These are phyloP conservation scores for Helarctos malayanus DNA, from an alignment of 2,797 vertebrate species.

Conservation along the genomic window DNA sequence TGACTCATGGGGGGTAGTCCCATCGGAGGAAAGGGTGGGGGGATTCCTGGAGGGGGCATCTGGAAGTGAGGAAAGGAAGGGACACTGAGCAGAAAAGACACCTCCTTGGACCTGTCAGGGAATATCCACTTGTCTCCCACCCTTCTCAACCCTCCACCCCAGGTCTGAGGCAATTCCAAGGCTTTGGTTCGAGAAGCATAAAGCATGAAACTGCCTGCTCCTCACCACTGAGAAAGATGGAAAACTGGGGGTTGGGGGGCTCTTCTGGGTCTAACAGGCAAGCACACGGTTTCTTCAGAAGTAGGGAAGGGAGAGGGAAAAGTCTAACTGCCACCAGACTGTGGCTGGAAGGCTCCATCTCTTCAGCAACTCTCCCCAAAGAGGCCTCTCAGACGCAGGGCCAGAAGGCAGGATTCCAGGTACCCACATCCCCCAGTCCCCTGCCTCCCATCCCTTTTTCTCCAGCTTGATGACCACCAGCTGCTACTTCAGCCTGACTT, in stretches of 20 bases:
- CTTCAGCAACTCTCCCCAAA: slow-evolving; percentile 42
- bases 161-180: slow-evolving; percentile 31
- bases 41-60: slow-evolving; percentile 89
- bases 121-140: neutral
- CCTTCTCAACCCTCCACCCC: neutral
- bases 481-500: slow-evolving; percentile 60
- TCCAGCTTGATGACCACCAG: slow-evolving; percentile 43
- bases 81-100: slow-evolving; percentile 52
- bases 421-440: neutral
- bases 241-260: neutral
- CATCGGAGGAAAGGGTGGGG: slow-evolving; percentile 89
- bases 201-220: slow-evolving; percentile 57
- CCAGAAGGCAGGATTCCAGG: slow-evolving; percentile 54
- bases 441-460: slow-evolving; percentile 53
- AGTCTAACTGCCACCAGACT: slow-evolving; percentile 31
- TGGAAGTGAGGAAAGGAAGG: slow-evolving; percentile 79
- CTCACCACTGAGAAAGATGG: slow-evolving; percentile 58
- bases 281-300: slow-evolving; percentile 45
- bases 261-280: slow-evolving; percentile 44
- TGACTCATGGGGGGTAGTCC: slow-evolving; percentile 89
- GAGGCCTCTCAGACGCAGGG: slow-evolving; percentile 53
- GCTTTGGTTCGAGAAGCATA: slow-evolving; percentile 51
- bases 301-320: neutral
- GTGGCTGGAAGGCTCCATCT: slow-evolving; percentile 24
- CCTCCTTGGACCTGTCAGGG: neutral